Percentiles rank a stretch among this genome's conserved stretches.
These are phyloP conservation scores for Cryptoblepharus egeriae DNA, from an alignment of 2,797 vertebrate genomes.

Conservation along the genomic window DNA sequence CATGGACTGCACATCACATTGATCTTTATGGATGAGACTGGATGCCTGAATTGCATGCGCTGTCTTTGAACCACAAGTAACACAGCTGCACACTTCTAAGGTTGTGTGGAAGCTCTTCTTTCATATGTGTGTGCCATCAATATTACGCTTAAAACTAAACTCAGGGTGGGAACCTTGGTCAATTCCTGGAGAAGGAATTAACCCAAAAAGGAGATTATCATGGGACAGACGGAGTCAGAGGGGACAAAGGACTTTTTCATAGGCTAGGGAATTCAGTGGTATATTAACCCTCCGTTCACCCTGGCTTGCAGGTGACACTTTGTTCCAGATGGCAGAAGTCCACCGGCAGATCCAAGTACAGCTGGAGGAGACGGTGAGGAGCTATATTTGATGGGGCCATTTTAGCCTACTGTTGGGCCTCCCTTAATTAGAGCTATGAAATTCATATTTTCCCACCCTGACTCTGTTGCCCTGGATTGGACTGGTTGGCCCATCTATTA, in stretches of 20 bases:
- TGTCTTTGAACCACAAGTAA: neutral
- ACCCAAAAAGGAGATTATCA: slow-evolving; percentile 25
- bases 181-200: slow-evolving; percentile 21
- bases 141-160: neutral
- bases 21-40: neutral
- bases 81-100: neutral
- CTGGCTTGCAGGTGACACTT: slow-evolving; percentile 86
- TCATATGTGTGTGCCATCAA: neutral
- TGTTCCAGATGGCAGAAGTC: slow-evolving; percentile 96
- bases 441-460: neutral
- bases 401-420: neutral
- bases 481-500: neutral
- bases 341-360: slow-evolving; percentile 94
- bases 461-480: neutral
- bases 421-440: neutral
- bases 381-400: no score
- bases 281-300: slow-evolving; percentile 12
- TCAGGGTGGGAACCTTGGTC: neutral
- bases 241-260: slow-evolving; percentile 1
- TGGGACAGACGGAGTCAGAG: slow-evolving; percentile 8
- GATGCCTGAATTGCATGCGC: neutral
- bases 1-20: neutral
- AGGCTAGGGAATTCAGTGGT: neutral
- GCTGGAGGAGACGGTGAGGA: slow-evolving; percentile 91
- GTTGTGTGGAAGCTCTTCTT: neutral